Evolutionary conservation across 2,888 invertebrate genomes (phyloP).

Genomic region (Meandrusa payeni): DNA sequence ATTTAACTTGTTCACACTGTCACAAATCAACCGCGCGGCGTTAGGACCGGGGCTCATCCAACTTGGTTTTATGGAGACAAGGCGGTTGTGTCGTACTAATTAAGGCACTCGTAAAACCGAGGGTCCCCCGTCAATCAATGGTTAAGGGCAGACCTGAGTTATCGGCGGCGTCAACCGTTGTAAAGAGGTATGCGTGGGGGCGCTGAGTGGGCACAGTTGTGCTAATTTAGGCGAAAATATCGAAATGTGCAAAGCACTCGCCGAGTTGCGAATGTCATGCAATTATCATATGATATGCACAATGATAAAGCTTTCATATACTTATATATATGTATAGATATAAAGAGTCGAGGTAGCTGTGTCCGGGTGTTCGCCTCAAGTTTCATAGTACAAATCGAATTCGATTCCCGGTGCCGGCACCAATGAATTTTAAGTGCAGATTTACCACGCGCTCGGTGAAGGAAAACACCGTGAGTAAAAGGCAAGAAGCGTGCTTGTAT

Average conservation of each 20-base stretch:
- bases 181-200: conserved; percentile 26
- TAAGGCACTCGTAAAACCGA: conserved; percentile 67
- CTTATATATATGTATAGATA: too few relatives aligned
- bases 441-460: too few relatives aligned
- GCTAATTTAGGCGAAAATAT: conserved; percentile 24
- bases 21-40: conserved; percentile 20
- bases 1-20: conserved; percentile 23
- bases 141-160: conserved; percentile 54
- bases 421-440: too few relatives aligned
- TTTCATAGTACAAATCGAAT: too few relatives aligned
- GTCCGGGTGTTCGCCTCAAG: too few relatives aligned
- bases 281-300: too few relatives aligned
- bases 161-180: conserved; percentile 46
- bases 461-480: too few relatives aligned
- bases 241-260: conserved; percentile 20
- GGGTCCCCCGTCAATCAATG: conserved; percentile 68
- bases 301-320: too few relatives aligned
- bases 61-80: conserved; percentile 49
- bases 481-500: too few relatives aligned
- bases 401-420: too few relatives aligned
- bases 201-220: conserved; percentile 27
- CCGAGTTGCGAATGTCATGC: conserved; percentile 11
- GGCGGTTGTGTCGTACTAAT: conserved; percentile 61
- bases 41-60: conserved; percentile 29
- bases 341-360: too few relatives aligned